Evolutionary conservation across 2,113 vertebrate species (phyloP).

Genomic region (Lates calcarifer): DNA sequence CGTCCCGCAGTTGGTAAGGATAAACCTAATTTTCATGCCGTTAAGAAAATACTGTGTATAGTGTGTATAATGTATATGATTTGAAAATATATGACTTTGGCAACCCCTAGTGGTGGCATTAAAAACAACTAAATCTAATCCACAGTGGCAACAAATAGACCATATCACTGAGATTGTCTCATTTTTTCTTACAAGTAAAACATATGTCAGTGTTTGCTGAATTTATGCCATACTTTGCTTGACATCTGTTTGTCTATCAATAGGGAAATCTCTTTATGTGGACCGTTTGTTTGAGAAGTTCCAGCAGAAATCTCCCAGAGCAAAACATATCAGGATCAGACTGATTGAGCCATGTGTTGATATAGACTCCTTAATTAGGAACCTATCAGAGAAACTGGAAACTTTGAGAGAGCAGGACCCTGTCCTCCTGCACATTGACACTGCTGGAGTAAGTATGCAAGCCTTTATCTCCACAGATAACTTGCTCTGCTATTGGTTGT

Average conservation of each 20-base stretch:
- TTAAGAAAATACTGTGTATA: not conserved
- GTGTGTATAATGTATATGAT: not conserved
- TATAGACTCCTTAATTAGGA: constrained; percentile 71
- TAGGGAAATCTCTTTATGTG: constrained; percentile 85
- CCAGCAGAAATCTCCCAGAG: constrained; percentile 40
- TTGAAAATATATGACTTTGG: not conserved
- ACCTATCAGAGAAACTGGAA: constrained; percentile 61
- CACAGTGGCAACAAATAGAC: too few relatives aligned
- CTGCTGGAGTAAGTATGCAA: constrained; percentile 72
- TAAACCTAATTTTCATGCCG: not conserved
- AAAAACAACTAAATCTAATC: too few relatives aligned
- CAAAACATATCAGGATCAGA: constrained; percentile 68
- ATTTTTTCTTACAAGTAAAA: too few relatives aligned
- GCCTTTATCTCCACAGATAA: not conserved
- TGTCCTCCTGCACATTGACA: constrained; percentile 82
- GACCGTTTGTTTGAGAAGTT: constrained; percentile 78
- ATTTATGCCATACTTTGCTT: not conserved
- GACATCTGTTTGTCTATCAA: not conserved
- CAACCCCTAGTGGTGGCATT: not conserved
- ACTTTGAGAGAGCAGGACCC: constrained; percentile 71
- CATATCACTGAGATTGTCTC: too few relatives aligned
- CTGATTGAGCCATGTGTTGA: constrained; percentile 79
- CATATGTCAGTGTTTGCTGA: not conserved
- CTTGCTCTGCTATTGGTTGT: not conserved
- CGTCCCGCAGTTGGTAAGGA: constrained; percentile 84